Evolutionary conservation across 1,140 invertebrate species (phyloP).

Genomic region (Triops cancriformis): DNA sequence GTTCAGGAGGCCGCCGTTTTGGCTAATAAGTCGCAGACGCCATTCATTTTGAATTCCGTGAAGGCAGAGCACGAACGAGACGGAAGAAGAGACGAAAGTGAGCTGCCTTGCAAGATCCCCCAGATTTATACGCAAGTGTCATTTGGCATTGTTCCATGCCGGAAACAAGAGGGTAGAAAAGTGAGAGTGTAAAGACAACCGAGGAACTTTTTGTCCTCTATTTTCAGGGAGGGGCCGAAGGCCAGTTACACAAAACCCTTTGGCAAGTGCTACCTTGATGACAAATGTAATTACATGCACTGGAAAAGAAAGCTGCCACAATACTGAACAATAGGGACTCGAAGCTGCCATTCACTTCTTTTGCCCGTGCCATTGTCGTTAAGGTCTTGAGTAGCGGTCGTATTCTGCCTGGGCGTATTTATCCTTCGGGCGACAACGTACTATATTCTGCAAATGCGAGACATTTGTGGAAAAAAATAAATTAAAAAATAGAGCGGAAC

Average conservation of each 20-base stretch:
- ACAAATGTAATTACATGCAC: not conserved
- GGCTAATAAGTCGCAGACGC: not conserved
- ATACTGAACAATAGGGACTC: not conserved
- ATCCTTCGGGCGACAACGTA: no score
- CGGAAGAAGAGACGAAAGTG: not conserved
- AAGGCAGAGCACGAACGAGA: not conserved
- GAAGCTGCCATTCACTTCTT: no score
- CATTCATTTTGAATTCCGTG: not conserved
- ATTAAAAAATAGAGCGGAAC: no score
- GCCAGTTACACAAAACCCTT: not conserved
- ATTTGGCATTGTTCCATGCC: conserved; percentile 3
- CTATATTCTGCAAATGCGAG: no score
- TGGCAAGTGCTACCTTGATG: not conserved
- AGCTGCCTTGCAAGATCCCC: not conserved
- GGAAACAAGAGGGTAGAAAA: not conserved
- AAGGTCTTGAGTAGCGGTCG: no score
- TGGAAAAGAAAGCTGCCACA: not conserved
- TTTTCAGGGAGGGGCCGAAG: not conserved
- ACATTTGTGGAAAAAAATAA: no score
- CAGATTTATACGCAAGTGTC: not conserved
- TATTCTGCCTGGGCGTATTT: no score
- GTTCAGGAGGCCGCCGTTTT: not conserved
- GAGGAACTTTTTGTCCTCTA: not conserved
- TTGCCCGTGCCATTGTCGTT: no score
- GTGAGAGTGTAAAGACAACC: no score